Evolutionary conservation across 2,113 vertebrate species (phyloP).

Genomic region (Chrysochloris asiatica): DNA sequence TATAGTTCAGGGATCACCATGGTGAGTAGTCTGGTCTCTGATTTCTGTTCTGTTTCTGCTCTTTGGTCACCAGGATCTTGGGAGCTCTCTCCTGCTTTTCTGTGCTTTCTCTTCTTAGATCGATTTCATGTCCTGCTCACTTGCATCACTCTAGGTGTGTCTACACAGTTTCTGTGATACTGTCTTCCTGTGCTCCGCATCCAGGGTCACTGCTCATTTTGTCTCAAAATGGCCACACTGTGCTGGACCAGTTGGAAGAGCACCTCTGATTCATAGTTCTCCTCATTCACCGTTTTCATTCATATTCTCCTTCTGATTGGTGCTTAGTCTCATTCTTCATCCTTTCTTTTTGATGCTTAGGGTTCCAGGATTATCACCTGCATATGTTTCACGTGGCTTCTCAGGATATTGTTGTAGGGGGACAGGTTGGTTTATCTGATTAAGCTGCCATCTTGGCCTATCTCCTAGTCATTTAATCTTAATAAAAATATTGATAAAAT

Average conservation of each 20-base stretch:
- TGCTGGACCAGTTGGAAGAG: not conserved
- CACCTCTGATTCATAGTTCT: not conserved
- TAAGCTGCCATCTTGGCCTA: not conserved
- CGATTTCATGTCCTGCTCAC: not conserved
- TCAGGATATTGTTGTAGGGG: not conserved
- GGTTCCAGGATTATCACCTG: not conserved
- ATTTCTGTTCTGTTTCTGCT: not conserved
- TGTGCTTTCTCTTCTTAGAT: not conserved
- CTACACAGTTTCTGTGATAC: not conserved
- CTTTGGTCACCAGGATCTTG: not conserved
- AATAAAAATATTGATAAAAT: constrained; percentile 48
- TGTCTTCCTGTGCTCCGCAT: not conserved
- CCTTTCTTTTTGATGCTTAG: not conserved
- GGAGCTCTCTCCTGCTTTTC: not conserved
- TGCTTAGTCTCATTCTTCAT: not conserved
- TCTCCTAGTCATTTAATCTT: constrained; percentile 28
- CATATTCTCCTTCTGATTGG: not conserved
- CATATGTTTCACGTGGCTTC: not conserved
- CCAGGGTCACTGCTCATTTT: not conserved
- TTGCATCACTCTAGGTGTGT: not conserved
- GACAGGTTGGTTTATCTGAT: no score
- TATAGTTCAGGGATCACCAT: not conserved
- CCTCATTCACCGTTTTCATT: not conserved
- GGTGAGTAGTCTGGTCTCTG: not conserved
- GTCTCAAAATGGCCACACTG: not conserved